Base-by-base conservation (phyloP, 2,888 invertebrate genomes). In the Timema podura region DNA sequence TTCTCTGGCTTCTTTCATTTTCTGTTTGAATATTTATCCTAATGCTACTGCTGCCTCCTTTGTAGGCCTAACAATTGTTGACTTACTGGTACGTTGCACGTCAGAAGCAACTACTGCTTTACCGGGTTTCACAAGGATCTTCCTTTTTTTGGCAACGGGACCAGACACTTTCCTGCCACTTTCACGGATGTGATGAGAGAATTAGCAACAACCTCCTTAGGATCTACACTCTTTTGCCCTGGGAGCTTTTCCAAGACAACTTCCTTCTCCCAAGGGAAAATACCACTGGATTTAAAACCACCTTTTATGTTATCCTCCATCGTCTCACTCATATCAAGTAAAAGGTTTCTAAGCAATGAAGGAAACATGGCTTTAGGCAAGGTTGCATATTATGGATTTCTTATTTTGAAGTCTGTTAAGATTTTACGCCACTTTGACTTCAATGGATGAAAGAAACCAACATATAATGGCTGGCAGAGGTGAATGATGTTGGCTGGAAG, bases 281-380 rank as follows among this genome's bases (percentile, higher is more conserved):
- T 59, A 59, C 59, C 59, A 59, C 16, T 59, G 2, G 16, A 30
- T 59, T 59, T 45, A 59, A 59, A 59, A 13, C 57, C 57, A 57
- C 13, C 9, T 15, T 16, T 57, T 15, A 57, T 15, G 15, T 57
- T 57, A 16, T 2, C 16, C 2, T 30, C 30, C 16, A 59, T 13
- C 45, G 8, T 45, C 8, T 13, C 59, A 5, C 59, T 16, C 11
- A 11, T 45, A 16, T 16, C 54, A 44, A 44, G 16, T 9, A 16
- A 59, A 30, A 10, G 44, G 9, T 59, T 16, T 59, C 11, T 59
- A 10, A 59, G 45, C 8, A 59, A 45, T 10, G 59, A 59, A 15
- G 59, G 1, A 30, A 59, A 59, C 30, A 13, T 45, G 30, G 59
- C 10, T 59, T 30, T 30, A 30, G 1, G 30, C 30, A 30, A 1